phyloP scores from a whole-genome alignment of 2,113 vertebrate genomes.

The Clarias batrachus region DNA sequence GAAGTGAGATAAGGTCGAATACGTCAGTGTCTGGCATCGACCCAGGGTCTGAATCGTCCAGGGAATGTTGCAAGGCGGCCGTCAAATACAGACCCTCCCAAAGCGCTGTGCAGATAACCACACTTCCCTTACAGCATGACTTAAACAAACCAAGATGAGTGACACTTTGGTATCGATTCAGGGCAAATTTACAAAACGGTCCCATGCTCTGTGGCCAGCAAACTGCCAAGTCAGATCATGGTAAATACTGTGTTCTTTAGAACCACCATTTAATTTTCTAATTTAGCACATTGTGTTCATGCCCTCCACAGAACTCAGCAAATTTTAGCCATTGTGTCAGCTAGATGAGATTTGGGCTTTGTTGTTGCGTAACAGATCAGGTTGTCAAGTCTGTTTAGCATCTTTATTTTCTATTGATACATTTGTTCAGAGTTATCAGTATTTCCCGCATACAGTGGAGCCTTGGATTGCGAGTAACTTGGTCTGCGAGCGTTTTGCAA shows the following conservation, averaged over 20 bases:
- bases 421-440: not conserved
- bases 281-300: not conserved
- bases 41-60: constrained; percentile 55
- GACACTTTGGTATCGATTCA: not conserved
- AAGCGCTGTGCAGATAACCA: not conserved
- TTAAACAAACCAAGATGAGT: not conserved
- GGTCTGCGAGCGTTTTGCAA: too few species aligned
- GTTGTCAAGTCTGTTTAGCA: not conserved
- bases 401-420: not conserved
- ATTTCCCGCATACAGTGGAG: not conserved
- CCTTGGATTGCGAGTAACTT: too few species aligned
- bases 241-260: not conserved
- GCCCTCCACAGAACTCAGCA: not conserved
- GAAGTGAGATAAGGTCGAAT: constrained; percentile 56
- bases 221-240: not conserved
- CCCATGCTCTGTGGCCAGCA: not conserved
- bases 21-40: constrained; percentile 26
- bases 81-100: constrained; percentile 17
- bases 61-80: constrained; percentile 45
- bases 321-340: not conserved
- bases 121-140: not conserved
- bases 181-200: not conserved
- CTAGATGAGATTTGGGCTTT: not conserved
- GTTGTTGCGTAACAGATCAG: not conserved
- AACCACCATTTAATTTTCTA: not conserved